Evolutionary conservation across 2,888 invertebrate species (phyloP), one percentile per base, ranked within the genome.

Genomic region (Sphecodes monilicornis): DNA sequence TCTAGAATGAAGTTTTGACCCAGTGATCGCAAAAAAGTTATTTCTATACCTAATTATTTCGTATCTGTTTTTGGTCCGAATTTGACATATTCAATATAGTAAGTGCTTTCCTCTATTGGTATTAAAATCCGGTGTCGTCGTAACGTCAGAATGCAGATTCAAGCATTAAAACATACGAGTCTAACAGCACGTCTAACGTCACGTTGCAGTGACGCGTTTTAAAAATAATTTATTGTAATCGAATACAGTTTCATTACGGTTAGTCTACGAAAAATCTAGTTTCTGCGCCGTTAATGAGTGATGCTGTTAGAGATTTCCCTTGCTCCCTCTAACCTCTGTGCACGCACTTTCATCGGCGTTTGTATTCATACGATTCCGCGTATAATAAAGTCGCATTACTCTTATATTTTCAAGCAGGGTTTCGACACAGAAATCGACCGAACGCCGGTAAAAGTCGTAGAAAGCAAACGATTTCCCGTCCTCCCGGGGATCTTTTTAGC

Each of bases 401-500:
- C 29, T 64, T 66, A 3, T 66, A 66, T 39, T 13, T 5, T 13
- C n/a, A 13, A n/a, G 36, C 32, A 10, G 22, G 5, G 36, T 68
- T 39, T n/a, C 36, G n/a, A 22, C 39, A n/a, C n/a, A n/a, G 68
- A 68, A 68, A 39, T 39, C 36, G 41, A 75, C 60, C 41, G 46
- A 64, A 32, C 76, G 70, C 54, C 69, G 83, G 82, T 76, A 86
- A 82, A 86, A 80, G 74, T 87, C 89, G 86, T 89, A 89, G 87
- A 87, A 89, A 89, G 87, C 81, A 82, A 81, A 78, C 87, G 89
- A 89, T 89, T 89, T 87, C 81, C 75, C 76, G 80, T 75, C 43
- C 71, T 78, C 46, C 80, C 54, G 66, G 82, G 83, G 87, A 89
- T 85, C 88, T 90, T 88, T 90, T 91, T 89, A 86, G 86, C 83